Percentiles rank a stretch among this genome's conserved stretches.
Conservation (phyloP, 2,797 vertebrate genomes). For the Eulemur rubriventer region DNA sequence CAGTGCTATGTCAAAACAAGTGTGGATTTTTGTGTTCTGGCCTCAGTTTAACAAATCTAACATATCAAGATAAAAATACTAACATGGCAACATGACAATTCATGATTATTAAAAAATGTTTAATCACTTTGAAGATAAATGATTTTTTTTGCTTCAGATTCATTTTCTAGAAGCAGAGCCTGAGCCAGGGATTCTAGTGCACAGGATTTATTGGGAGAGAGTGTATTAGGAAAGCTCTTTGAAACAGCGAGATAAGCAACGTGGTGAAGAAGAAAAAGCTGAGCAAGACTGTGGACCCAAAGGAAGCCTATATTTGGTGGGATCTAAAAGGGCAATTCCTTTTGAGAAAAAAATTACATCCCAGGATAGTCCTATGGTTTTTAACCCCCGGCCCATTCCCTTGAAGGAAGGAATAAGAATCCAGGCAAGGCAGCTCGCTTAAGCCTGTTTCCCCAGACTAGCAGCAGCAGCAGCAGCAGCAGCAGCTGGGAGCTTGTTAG, state of each 20-base stretch:
- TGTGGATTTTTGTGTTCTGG: background rate
- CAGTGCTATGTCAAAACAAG: background rate
- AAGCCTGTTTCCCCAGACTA: background rate
- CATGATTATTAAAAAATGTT: background rate
- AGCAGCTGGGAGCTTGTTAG: background rate
- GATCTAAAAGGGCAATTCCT: background rate
- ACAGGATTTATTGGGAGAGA: background rate
- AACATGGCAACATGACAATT: background rate
- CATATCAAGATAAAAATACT: background rate
- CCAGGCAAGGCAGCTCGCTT: background rate
- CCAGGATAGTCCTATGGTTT: background rate
- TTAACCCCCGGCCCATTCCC: background rate
- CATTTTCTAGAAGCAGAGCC: background rate
- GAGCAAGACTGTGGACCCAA: background rate
- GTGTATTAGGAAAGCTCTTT: background rate
- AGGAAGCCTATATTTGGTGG: background rate
- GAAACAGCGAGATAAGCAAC: background rate
- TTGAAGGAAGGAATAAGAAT: background rate
- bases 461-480: accelerated
- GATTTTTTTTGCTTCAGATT: background rate
- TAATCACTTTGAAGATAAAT: background rate
- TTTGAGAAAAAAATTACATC: background rate
- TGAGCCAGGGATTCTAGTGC: background rate
- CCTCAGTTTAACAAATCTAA: background rate
- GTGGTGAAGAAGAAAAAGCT: background rate